These are phyloP conservation scores for Hyposmocoma kahamanoa DNA, from an alignment of 1,140 invertebrate genomes.

Conservation along the genomic window DNA sequence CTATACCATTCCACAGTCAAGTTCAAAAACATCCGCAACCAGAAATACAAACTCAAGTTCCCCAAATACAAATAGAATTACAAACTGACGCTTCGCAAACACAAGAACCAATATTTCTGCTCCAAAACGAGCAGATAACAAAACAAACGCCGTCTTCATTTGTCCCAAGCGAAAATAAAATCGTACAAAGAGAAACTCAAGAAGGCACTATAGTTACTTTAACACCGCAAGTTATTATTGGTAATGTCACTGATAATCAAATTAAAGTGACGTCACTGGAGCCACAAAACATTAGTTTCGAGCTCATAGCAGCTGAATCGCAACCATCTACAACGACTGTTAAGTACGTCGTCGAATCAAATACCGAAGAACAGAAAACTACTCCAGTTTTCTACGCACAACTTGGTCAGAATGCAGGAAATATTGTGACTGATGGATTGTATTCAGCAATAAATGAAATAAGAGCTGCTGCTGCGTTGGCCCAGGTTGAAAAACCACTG, in stretches of 20 bases:
- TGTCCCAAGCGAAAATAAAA: slow-evolving; percentile 23
- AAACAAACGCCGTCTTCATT: slow-evolving; percentile 49
- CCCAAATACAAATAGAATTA: not conserved
- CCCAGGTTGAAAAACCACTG: slow-evolving; percentile 27
- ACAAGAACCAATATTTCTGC: slow-evolving; percentile 29
- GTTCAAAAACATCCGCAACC: slow-evolving; percentile 12
- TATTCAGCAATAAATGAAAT: slow-evolving; percentile 57
- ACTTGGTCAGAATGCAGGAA: slow-evolving; percentile 44
- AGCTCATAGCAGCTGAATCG: slow-evolving; percentile 30
- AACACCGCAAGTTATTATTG: slow-evolving; percentile 39
- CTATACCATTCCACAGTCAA: not conserved
- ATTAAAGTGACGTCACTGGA: slow-evolving; percentile 21
- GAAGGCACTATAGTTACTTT: slow-evolving; percentile 38
- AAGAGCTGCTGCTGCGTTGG: slow-evolving; percentile 40
- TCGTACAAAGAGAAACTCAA: slow-evolving; percentile 52
- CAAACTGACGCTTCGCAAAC: not conserved
- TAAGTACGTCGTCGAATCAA: slow-evolving; percentile 36
- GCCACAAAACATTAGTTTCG: slow-evolving; percentile 34
- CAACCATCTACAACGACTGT: slow-evolving; percentile 34
- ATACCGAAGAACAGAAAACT: slow-evolving; percentile 32
- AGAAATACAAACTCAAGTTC: slow-evolving; percentile 5
- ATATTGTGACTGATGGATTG: slow-evolving; percentile 46
- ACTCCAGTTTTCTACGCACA: slow-evolving; percentile 56
- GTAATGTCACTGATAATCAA: slow-evolving; percentile 41
- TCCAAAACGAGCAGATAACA: slow-evolving; percentile 57